Evolutionary conservation across 1,140 invertebrate genomes (phyloP).

Genomic region (Colletes latitarsis): DNA sequence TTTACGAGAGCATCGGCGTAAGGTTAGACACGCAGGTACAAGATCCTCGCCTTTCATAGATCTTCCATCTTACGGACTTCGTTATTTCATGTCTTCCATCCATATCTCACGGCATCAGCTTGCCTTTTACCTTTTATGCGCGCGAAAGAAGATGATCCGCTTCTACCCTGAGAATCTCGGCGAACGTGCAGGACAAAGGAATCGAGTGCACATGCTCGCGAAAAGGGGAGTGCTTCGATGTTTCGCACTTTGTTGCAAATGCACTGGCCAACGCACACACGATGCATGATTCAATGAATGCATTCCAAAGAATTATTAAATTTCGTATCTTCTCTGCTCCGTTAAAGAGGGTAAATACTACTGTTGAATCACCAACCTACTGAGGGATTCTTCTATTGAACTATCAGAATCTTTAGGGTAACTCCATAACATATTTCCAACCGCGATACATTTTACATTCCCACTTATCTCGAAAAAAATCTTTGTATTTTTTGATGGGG

Average conservation of each 20-base stretch:
- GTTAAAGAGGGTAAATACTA: neutral
- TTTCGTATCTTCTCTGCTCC: neutral
- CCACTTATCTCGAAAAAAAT: too few relatives aligned
- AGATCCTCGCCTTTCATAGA: neutral
- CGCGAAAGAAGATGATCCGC: constrained; percentile 12
- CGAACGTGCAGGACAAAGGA: neutral
- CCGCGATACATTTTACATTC: too few relatives aligned
- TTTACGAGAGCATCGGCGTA: constrained; percentile 9
- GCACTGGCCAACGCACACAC: neutral
- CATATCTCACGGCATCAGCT: neutral
- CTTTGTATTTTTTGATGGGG: too few relatives aligned
- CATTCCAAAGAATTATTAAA: neutral
- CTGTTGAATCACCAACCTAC: too few relatives aligned
- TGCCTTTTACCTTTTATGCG: constrained; percentile 26
- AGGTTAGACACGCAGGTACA: neutral
- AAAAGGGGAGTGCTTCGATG: neutral
- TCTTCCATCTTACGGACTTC: neutral
- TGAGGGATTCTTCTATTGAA: too few relatives aligned
- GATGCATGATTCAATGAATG: neutral
- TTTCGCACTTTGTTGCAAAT: constrained; percentile 7
- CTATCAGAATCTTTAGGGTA: too few relatives aligned
- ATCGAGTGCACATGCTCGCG: neutral
- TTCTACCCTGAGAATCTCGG: neutral
- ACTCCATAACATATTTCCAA: too few relatives aligned
- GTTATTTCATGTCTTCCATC: constrained; percentile 10